Conservation (phyloP, 1,140 invertebrate genomes). For the Radopholus similis region DNA sequence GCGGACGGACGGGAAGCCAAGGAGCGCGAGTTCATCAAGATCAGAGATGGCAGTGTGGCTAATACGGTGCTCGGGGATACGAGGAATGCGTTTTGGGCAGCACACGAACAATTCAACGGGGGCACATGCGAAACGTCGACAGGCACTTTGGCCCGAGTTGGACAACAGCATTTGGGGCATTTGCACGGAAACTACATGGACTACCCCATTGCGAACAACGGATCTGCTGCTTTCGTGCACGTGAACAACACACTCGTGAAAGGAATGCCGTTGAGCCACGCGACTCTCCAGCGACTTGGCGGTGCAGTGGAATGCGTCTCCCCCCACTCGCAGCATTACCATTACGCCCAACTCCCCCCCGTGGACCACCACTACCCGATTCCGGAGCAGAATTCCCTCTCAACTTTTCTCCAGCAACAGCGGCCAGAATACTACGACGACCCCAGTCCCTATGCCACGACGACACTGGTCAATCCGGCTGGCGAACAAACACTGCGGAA, state of each 20-base stretch:
- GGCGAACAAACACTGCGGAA: conserved; percentile 10
- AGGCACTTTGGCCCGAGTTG: conserved; percentile 14
- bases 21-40: conserved; percentile 52
- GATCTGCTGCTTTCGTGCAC: no score
- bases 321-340: conserved; percentile 47
- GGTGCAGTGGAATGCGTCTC: conserved; percentile 24
- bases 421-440: conserved; percentile 31
- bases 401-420: not conserved
- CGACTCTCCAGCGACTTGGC: not conserved
- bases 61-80: conserved; percentile 16
- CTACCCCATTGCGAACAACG: not conserved
- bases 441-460: conserved; percentile 54
- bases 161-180: conserved; percentile 17
- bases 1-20: conserved; percentile 6
- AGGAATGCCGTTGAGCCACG: not conserved
- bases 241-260: not conserved
- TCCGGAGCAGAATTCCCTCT: conserved; percentile 15
- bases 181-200: not conserved
- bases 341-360: conserved; percentile 49
- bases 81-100: conserved; percentile 41
- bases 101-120: conserved; percentile 32
- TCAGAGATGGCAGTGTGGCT: conserved; percentile 51
- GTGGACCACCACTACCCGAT: conserved; percentile 11
- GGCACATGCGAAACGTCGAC: conserved; percentile 20
- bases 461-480: conserved; percentile 42